Evolutionary conservation across 2,888 invertebrate genomes (phyloP), one percentile per base, ranked within the genome.

Genomic region (Unio delphinus): DNA sequence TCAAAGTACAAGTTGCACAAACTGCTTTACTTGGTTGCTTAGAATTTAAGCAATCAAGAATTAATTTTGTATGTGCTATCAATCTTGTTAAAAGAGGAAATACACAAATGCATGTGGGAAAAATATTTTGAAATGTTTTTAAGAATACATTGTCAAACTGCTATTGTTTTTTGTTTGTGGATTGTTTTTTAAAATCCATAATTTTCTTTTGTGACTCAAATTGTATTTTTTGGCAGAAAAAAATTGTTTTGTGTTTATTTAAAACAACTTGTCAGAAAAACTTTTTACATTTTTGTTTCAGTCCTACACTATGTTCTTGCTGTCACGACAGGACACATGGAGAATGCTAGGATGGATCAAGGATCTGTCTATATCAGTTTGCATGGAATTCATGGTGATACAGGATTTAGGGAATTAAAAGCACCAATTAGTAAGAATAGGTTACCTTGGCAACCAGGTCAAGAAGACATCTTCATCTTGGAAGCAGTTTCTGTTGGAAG

Each of bases 401-500:
- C 87, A 7, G 88, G 88, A 5, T 75, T 80, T 61, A 79, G 80
- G 58, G 70, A 72, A 26, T 69, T 83, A 26, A 73, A 68, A 59
- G 76, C 72, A 26, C 68, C 78, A 23, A 71, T 78, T 30, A 72
- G 75, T 15, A 77, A 80, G 34, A 68, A 72, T 64, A 64, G 74
- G 60, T 64, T 69, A 61, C 76, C 76, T 55, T 82, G 79, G 80
- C 80, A 79, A 67, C 73, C 83, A 23, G 83, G 83, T 18, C 80
- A 88, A 75, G 76, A 82, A 58, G 89, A 89, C 66, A 79, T 80
- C 55, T 89, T 86, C 70, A 75, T 84, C 23, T n/a, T 89, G 57
- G 87, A 88, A 69, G 88, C 87, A 8, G 88, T 89, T 34, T 82
- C 83, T 66, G 83, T 89, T 7, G 89, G 89, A 5, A 77, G 75